These are phyloP conservation scores for Trissolcus brochymenae DNA, from an alignment of 2,888 invertebrate genomes.

Conservation along the genomic window DNA sequence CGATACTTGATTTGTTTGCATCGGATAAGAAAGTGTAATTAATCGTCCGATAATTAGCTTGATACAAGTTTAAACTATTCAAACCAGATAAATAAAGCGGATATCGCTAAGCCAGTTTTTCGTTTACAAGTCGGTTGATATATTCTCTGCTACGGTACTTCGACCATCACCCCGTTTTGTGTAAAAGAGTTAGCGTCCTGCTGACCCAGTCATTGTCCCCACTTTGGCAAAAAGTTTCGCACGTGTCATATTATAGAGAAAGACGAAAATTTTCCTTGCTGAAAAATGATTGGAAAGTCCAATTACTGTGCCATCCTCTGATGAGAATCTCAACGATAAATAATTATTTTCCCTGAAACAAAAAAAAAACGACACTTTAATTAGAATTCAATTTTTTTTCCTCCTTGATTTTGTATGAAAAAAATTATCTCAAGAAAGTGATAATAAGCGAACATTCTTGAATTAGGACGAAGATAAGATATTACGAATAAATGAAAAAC, in stretches of 20 bases:
- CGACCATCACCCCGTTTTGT: slow-evolving; percentile 43
- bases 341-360: no score
- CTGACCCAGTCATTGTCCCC: slow-evolving; percentile 35
- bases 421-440: not conserved
- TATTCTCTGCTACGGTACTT: slow-evolving; percentile 46
- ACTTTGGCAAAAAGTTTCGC: not conserved
- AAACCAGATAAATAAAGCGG: slow-evolving; percentile 24
- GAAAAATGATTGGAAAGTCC: slow-evolving; percentile 9
- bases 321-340: no score
- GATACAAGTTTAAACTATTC: slow-evolving; percentile 16
- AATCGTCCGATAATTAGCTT: slow-evolving; percentile 11
- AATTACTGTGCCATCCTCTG: not conserved
- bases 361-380: no score
- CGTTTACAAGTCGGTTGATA: slow-evolving; percentile 28
- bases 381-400: no score
- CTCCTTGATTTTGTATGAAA: no score
- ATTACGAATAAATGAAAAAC: not conserved
- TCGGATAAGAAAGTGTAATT: slow-evolving; percentile 4
- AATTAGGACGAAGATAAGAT: slow-evolving; percentile 5
- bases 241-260: slow-evolving; percentile 9
- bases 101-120: slow-evolving; percentile 22
- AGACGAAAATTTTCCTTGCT: slow-evolving; percentile 7
- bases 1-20: slow-evolving; percentile 11
- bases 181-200: slow-evolving; percentile 43
- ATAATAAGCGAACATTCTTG: not conserved